phyloP scores from a whole-genome alignment of 1,140 invertebrate species.

The silkworm (Bombyx mori) region DNA sequence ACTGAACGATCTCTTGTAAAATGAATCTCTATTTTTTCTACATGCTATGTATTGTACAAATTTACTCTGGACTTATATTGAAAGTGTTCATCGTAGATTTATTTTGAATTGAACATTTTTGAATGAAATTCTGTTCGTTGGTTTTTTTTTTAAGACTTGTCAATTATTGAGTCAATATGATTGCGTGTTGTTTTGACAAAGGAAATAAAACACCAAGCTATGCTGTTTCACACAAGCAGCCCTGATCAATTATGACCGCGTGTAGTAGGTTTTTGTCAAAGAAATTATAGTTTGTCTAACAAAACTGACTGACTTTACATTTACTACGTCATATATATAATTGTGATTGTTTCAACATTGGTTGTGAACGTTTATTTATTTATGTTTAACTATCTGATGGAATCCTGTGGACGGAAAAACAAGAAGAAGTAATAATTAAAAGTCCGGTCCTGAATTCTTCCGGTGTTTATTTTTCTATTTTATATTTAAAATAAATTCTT shows the following conservation, averaged over 20 bases:
- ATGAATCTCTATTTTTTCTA: constrained; percentile 70
- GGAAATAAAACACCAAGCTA: no score
- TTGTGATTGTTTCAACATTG: constrained; percentile 8
- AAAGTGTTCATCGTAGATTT: constrained; percentile 60
- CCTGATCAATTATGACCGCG: no score
- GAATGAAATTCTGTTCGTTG: constrained; percentile 17
- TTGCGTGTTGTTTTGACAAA: neutral
- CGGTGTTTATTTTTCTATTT: constrained; percentile 64
- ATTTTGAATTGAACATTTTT: constrained; percentile 37
- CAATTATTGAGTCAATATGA: constrained; percentile 64
- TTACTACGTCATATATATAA: no score
- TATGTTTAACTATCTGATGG: constrained; percentile 6
- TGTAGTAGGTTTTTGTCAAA: no score
- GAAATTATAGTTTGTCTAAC: no score
- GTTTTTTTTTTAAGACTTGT: constrained; percentile 51
- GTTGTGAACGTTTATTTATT: constrained; percentile 14
- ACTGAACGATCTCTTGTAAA: constrained; percentile 64
- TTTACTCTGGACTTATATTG: constrained; percentile 56
- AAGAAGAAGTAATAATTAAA: no score
- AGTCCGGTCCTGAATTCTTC: constrained; percentile 6
- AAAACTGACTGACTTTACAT: no score
- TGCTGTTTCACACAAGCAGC: no score
- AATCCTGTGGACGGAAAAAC: constrained; percentile 22
- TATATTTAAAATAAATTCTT: constrained; percentile 34
- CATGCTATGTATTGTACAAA: constrained; percentile 68